These are phyloP conservation scores for Empidonax alnorum DNA, from an alignment of 2,113 vertebrate genomes.

Conservation along the genomic window DNA sequence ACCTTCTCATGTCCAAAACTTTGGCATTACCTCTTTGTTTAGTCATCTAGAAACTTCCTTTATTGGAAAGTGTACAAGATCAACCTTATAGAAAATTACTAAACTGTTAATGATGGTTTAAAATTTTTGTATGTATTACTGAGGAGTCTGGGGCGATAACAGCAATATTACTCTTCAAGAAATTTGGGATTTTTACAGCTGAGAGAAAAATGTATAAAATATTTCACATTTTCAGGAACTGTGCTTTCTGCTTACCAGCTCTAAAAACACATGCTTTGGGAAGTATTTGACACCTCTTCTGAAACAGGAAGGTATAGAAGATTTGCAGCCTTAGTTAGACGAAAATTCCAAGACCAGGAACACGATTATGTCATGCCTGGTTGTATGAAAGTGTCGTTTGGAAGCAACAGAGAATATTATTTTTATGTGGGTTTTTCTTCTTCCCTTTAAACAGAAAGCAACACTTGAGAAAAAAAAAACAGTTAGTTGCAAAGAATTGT, in stretches of 20 bases:
- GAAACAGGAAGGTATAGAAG: not conserved
- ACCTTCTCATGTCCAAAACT: not conserved
- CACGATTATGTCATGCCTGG: not conserved
- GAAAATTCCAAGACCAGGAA: not conserved
- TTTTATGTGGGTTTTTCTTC: not conserved
- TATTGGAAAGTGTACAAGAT: not conserved
- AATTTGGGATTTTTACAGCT: not conserved
- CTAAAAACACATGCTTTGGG: not conserved
- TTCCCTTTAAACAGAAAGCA: not conserved
- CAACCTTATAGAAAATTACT: not conserved
- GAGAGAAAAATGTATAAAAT: not conserved
- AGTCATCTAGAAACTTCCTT: not conserved
- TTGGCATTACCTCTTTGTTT: not conserved
- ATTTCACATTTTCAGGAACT: not conserved
- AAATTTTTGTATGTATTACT: not conserved
- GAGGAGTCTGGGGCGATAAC: not conserved
- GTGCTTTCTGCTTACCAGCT: not conserved
- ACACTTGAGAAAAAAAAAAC: not conserved
- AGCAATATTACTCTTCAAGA: not conserved
- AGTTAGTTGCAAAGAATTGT: not conserved
- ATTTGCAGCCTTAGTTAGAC: not conserved
- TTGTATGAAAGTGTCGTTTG: not conserved
- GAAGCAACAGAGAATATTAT: not conserved
- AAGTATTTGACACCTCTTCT: not conserved
- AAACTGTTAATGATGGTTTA: not conserved